Conservation (phyloP, 2,797 vertebrate species). For the Acanthurus lineatus region DNA sequence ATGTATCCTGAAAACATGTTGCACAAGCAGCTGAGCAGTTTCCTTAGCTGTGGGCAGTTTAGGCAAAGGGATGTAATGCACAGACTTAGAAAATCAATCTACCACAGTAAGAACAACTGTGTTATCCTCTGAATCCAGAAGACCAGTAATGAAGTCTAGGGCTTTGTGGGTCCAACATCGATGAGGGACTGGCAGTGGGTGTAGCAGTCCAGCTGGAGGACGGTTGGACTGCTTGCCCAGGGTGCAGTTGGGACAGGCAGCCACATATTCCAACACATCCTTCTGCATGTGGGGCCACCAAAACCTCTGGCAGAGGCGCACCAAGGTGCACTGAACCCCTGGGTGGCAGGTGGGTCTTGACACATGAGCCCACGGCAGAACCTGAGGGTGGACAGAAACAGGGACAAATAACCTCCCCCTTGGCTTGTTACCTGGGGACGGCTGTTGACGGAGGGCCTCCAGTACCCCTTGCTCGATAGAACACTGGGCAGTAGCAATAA, state of each 20-base stretch:
- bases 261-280: not conserved
- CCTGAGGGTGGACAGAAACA: not conserved
- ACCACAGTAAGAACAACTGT: too few relatives aligned
- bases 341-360: not conserved
- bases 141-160: not conserved
- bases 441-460: not conserved
- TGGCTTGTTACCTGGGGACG: not conserved
- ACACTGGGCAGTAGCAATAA: too few relatives aligned
- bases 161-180: not conserved
- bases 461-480: too few relatives aligned
- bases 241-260: not conserved
- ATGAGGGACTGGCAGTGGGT: not conserved
- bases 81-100: too few relatives aligned
- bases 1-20: not conserved
- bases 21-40: not conserved
- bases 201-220: not conserved
- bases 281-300: not conserved
- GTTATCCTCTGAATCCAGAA: too few relatives aligned
- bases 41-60: not conserved
- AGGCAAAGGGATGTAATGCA: too few relatives aligned
- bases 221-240: not conserved
- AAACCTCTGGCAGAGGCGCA: not conserved
- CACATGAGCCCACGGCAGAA: not conserved
- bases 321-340: not conserved
- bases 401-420: not conserved